Evolutionary conservation across 1,140 invertebrate species (phyloP).

Genomic region (Drosophila lowei): DNA sequence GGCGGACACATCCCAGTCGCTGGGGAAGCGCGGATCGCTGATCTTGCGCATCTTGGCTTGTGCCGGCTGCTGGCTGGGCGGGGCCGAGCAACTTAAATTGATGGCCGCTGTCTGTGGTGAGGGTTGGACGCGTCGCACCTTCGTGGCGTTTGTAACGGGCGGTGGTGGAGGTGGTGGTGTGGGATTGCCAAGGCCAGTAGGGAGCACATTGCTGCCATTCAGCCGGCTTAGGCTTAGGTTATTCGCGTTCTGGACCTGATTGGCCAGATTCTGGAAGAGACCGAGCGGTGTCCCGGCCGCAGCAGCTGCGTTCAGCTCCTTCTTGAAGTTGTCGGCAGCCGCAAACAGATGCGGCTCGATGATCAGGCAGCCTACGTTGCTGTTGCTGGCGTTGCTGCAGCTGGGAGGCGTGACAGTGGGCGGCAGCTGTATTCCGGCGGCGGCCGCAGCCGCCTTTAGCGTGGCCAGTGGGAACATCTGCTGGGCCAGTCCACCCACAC

Average conservation of each 20-base stretch:
- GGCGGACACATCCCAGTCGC: conserved; percentile 73
- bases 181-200: conserved; percentile 36
- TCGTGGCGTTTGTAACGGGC: conserved; percentile 57
- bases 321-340: conserved; percentile 78
- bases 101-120: conserved; percentile 77
- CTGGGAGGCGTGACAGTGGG: conserved; percentile 38
- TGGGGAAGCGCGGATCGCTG: conserved; percentile 53
- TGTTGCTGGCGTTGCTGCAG: conserved; percentile 33
- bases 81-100: conserved; percentile 68
- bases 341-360: conserved; percentile 80
- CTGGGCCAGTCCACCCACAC: conserved; percentile 30
- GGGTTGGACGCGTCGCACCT: conserved; percentile 73
- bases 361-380: conserved; percentile 75
- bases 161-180: conserved; percentile 48
- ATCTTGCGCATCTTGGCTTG: conserved; percentile 71
- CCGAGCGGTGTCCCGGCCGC: conserved; percentile 62
- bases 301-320: conserved; percentile 67
- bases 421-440: conserved; percentile 61
- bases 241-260: conserved; percentile 60
- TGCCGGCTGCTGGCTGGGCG: conserved; percentile 35
- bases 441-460: conserved; percentile 65
- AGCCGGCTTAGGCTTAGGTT: background rate
- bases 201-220: conserved; percentile 10
- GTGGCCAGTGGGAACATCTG: conserved; percentile 70
- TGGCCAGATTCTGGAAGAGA: conserved; percentile 70